Percentiles rank a stretch among this genome's conserved stretches.
These are phyloP conservation scores for Hypanus sabinus DNA, from an alignment of 2,113 vertebrate species.

Conservation along the genomic window DNA sequence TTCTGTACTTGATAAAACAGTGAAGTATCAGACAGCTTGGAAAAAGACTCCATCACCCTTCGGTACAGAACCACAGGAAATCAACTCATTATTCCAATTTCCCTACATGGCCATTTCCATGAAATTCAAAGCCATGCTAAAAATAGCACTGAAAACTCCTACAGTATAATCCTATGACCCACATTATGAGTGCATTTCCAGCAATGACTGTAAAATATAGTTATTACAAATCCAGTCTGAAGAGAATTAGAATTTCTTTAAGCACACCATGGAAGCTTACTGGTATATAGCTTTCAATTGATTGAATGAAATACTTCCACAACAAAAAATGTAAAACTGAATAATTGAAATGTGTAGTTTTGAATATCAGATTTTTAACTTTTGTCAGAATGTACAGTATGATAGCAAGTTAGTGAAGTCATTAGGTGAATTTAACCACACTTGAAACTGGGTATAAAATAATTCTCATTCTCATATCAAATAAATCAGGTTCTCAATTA, in stretches of 20 bases:
- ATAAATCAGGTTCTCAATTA: neutral
- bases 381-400: conserved; percentile 9
- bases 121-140: neutral
- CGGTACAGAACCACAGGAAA: neutral
- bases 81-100: neutral
- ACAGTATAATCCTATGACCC: neutral
- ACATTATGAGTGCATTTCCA: neutral
- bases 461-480: neutral
- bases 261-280: neutral
- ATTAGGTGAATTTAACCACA: neutral
- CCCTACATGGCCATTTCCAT: conserved; percentile 8
- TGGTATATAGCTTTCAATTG: neutral
- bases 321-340: neutral
- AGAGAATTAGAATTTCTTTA: neutral
- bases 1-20: neutral
- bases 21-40: neutral
- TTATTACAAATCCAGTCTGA: neutral
- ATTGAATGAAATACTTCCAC: too few relatives aligned
- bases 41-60: neutral
- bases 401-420: neutral
- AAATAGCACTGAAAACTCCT: neutral
- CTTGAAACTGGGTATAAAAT: neutral
- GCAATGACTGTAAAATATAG: neutral
- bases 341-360: neutral
- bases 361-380: neutral